Base-by-base conservation (phyloP, 1,140 invertebrate genomes). In the Eumeta japonica region DNA sequence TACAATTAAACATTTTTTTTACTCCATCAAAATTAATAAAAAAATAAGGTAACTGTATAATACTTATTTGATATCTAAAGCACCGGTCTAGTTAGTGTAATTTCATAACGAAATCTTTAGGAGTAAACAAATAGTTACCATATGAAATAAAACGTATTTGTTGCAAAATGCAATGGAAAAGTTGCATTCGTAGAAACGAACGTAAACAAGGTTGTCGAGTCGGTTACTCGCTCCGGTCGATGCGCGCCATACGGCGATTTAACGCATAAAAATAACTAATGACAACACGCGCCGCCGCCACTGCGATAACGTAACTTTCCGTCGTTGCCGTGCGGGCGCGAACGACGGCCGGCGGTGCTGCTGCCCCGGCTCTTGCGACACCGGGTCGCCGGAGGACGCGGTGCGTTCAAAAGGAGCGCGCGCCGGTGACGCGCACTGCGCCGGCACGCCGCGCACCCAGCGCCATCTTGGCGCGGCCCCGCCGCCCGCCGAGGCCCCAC, bases 111-210 rank as follows among this genome's bases (percentile, higher is more conserved):
- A n/a, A n/a, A n/a, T n/a, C n/a, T n/a, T n/a, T n/a, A n/a, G n/a
- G n/a, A n/a, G n/a, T n/a, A n/a, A n/a, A n/a, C n/a, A n/a, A n/a
- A n/a, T n/a, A n/a, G n/a, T n/a, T n/a, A n/a, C n/a, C n/a, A n/a
- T n/a, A n/a, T n/a, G n/a, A n/a, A n/a, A n/a, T n/a, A 70, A 66
- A 62, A 70, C 68, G 61, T 57, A 60, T 58, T 73, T 73, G 62
- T 66, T 58, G 60, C 71, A 71, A 59, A 51, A 45, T 66, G 52
- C 51, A 66, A 62, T 68, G 64, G 63, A 64, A 73, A 73, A 73
- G 66, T 74, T 62, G 52, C 55, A 55, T 53, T 45, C 43, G 39
- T 58, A 56, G 55, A 67, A 65, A 67, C 47, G 39, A 60, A 58
- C 52, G 56, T 57, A 52, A 49, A 47, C 43, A 32, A 16, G 33